phyloP scores from a whole-genome alignment of 2,888 invertebrate genomes.

The Baronia brevicornis region DNA sequence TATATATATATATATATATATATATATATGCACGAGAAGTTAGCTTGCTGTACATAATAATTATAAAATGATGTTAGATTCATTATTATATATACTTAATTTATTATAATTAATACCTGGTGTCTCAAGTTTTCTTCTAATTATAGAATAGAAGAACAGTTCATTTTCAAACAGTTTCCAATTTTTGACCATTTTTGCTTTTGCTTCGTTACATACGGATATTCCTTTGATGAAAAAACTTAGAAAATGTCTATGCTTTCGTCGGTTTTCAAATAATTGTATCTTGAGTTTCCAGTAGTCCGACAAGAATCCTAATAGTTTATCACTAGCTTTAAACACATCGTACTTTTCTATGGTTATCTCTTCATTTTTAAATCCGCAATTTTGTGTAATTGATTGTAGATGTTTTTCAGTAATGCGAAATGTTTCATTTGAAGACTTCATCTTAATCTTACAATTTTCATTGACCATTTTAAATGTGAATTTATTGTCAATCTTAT shows the following conservation, averaged over 20 bases:
- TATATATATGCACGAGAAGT: too few relatives aligned
- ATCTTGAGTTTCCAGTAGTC: constrained; percentile 61
- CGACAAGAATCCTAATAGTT: constrained; percentile 60
- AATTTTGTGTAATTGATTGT: constrained; percentile 34
- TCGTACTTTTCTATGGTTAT: constrained; percentile 30
- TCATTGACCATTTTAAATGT: constrained; percentile 2
- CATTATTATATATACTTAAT: constrained; percentile 1
- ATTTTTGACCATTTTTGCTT: constrained; percentile 54
- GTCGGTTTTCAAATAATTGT: constrained; percentile 22
- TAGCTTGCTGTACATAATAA: too few relatives aligned
- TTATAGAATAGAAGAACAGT: constrained; percentile 41
- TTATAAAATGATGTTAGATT: too few relatives aligned
- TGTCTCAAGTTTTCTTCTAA: constrained; percentile 40
- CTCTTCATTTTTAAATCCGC: constrained; percentile 25
- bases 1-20: too few relatives aligned
- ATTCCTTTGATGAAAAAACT: constrained; percentile 56
- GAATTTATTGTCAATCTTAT: too few relatives aligned
- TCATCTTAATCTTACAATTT: constrained; percentile 2
- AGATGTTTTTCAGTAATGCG: constrained; percentile 40
- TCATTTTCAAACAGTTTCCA: constrained; percentile 52
- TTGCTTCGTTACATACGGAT: constrained; percentile 46
- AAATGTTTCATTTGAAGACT: not conserved
- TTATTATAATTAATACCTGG: constrained; percentile 30
- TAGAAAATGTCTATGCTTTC: constrained; percentile 26
- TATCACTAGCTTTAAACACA: constrained; percentile 46